These are phyloP conservation scores for Drosophila nr. fundita DNA, from an alignment of 2,888 invertebrate genomes.

Conservation along the genomic window DNA sequence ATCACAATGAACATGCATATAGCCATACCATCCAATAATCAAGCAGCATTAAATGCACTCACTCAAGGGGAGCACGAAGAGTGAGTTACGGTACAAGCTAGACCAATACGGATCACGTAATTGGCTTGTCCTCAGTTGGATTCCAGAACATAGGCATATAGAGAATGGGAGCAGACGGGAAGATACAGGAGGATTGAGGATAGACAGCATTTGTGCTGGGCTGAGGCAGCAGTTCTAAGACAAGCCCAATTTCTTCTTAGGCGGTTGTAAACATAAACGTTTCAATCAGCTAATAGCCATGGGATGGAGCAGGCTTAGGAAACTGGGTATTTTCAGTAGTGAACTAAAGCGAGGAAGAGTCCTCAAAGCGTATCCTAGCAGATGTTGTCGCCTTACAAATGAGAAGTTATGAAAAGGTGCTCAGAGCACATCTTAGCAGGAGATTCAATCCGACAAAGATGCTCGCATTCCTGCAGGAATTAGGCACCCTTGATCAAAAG, in stretches of 20 bases:
- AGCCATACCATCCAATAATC: background rate
- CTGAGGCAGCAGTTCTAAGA: background rate
- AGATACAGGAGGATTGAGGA: background rate
- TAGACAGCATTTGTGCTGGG: background rate
- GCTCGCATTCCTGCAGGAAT: background rate
- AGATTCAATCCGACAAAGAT: background rate
- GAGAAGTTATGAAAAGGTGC: no score
- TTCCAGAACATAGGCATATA: background rate
- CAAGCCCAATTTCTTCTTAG: background rate
- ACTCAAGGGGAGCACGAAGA: background rate
- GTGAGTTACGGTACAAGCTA: background rate
- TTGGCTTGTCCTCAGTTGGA: background rate
- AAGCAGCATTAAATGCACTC: background rate
- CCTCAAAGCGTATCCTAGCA: background rate
- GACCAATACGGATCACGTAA: background rate
- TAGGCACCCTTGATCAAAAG: background rate
- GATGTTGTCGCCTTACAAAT: background rate
- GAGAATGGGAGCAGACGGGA: background rate
- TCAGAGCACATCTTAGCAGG: no score
- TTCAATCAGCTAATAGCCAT: background rate
- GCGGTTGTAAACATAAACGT: no score
- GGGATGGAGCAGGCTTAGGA: background rate
- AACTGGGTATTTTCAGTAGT: no score
- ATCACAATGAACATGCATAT: background rate
- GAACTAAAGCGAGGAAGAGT: background rate